These are phyloP conservation scores for Catalaphyllia jardinei DNA, from an alignment of 64 coral and sea anemone genomes.

Conservation along the genomic window DNA sequence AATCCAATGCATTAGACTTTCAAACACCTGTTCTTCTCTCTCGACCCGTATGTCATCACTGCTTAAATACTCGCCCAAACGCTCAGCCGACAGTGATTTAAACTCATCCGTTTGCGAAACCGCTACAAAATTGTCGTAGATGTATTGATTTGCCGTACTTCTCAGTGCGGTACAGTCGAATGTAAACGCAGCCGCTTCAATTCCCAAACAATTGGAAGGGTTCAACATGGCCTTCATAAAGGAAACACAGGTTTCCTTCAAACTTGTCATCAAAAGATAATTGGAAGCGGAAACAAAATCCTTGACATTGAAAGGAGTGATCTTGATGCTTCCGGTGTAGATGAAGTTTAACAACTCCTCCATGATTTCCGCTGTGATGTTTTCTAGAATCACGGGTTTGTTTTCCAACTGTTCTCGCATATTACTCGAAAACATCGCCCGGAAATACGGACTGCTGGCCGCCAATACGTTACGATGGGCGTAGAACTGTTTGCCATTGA, in stretches of 20 bases:
- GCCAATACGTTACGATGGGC: constrained; percentile 91
- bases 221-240: constrained; percentile 94
- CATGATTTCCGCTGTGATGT: constrained; percentile 91
- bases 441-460: constrained; percentile 92
- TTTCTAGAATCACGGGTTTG: constrained; percentile 90
- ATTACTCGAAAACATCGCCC: constrained; percentile 86
- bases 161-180: constrained; percentile 75
- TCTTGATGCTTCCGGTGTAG: constrained; percentile 96
- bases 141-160: constrained; percentile 81
- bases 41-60: constrained; percentile 91
- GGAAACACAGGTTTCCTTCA: constrained; percentile 85
- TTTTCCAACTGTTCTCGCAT: constrained; percentile 88
- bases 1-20: constrained; percentile 83
- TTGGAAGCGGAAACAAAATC: constrained; percentile 95
- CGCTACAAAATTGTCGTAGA: constrained; percentile 78
- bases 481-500: constrained; percentile 78
- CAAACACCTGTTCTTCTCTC: constrained; percentile 90
- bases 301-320: constrained; percentile 92
- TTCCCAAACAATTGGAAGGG: constrained; percentile 91
- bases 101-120: constrained; percentile 95
- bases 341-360: constrained; percentile 92
- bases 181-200: constrained; percentile 83
- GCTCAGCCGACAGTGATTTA: constrained; percentile 75
- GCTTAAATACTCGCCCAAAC: constrained; percentile 57
- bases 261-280: constrained; percentile 87